These are phyloP conservation scores for Drosophila ustulata DNA, from an alignment of 2,888 invertebrate species.

Conservation along the genomic window DNA sequence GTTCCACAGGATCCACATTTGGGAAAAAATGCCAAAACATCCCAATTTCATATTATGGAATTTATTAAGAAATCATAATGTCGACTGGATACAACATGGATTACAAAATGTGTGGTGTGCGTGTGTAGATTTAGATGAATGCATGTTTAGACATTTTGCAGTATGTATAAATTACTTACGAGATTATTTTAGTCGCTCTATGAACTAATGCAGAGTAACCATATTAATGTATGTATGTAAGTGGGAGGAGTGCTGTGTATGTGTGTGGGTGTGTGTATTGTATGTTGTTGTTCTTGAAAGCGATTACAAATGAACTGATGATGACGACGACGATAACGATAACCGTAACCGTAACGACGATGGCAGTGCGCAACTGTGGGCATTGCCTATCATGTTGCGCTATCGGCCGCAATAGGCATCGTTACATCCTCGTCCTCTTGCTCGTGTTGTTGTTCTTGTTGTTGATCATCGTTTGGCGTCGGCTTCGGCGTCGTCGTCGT, in stretches of 20 bases:
- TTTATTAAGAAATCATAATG: conserved; percentile 78
- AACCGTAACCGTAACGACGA: background rate
- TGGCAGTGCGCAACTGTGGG: conserved; percentile 32
- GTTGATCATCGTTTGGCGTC: conserved; percentile 37
- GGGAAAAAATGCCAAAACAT: conserved; percentile 1
- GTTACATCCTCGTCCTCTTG: conserved; percentile 48
- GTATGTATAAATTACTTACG: conserved; percentile 74
- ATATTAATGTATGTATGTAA: conserved; percentile 34
- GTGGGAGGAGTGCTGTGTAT: conserved; percentile 31
- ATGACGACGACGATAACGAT: conserved; percentile 39
- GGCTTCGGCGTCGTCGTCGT: conserved; percentile 22
- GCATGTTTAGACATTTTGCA: conserved; percentile 56
- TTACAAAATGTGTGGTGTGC: conserved; percentile 56
- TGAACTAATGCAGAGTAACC: conserved; percentile 66
- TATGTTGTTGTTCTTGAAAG: conserved; percentile 41
- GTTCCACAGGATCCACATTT: background rate
- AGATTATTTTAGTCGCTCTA: conserved; percentile 73
- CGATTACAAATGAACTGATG: conserved; percentile 69
- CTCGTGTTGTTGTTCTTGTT: conserved; percentile 3
- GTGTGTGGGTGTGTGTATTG: conserved; percentile 8
- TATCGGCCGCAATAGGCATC: conserved; percentile 43
- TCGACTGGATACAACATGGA: conserved; percentile 67
- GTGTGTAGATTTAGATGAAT: conserved; percentile 43
- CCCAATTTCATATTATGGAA: conserved; percentile 53
- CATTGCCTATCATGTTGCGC: conserved; percentile 74